These are phyloP conservation scores for Drosophila oshimai DNA, from an alignment of 1,140 invertebrate species.

Conservation along the genomic window DNA sequence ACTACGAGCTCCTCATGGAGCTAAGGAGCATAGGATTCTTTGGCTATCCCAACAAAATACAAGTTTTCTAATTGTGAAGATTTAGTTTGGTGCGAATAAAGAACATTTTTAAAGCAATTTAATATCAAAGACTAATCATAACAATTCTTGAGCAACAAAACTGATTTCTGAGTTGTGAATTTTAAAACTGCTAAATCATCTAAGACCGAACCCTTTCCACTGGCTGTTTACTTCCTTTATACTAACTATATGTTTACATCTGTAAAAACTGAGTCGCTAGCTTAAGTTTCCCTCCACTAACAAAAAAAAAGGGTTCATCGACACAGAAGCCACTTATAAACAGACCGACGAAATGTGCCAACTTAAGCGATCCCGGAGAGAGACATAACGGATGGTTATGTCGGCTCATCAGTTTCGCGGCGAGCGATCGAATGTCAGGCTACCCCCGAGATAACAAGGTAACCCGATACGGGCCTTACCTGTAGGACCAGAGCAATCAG, in stretches of 20 bases:
- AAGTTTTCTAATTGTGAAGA: background rate
- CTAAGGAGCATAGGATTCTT: slow-evolving; percentile 84
- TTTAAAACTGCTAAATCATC: too few relatives aligned
- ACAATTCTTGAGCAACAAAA: too few relatives aligned
- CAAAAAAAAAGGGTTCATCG: slow-evolving; percentile 10
- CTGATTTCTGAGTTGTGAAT: too few relatives aligned
- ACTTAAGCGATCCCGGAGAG: background rate
- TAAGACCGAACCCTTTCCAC: background rate
- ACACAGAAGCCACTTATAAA: background rate
- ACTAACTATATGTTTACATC: background rate
- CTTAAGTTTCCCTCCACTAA: background rate
- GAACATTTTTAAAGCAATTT: background rate
- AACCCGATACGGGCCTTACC: slow-evolving; percentile 23
- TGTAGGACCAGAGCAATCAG: slow-evolving; percentile 4
- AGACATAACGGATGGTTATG: slow-evolving; percentile 24
- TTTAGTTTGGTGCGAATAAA: background rate
- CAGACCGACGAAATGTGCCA: background rate
- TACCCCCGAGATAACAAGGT: slow-evolving; percentile 29
- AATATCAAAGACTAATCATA: too few relatives aligned
- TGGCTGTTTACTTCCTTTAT: background rate
- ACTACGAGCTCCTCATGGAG: slow-evolving; percentile 85
- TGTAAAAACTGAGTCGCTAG: background rate
- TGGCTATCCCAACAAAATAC: slow-evolving; percentile 68
- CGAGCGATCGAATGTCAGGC: slow-evolving; percentile 34
- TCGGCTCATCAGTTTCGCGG: slow-evolving; percentile 26